Conservation (phyloP, 2,888 invertebrate species). For the Melanotus villosus region DNA sequence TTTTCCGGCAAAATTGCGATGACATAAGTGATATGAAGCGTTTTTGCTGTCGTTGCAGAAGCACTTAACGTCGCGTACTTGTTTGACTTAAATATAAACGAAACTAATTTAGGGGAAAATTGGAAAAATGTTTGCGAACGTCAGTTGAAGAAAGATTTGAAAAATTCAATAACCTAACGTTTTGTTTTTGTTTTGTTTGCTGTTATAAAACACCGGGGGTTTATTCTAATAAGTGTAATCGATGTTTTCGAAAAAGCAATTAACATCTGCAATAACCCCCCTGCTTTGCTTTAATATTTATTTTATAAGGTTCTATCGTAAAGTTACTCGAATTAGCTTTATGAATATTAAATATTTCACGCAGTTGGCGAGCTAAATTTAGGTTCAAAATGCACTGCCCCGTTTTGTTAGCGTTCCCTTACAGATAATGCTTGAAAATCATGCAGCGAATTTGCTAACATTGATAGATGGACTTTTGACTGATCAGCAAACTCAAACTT, state of each 20-base stretch:
- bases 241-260: conserved; percentile 3
- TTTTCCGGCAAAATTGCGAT: conserved; percentile 9
- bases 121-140: neutral
- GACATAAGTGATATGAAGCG: conserved; percentile 19
- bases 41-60: neutral
- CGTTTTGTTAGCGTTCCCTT: neutral
- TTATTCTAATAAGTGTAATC: neutral
- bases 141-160: neutral
- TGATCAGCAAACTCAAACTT: conserved; percentile 4
- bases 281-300: conserved; percentile 4
- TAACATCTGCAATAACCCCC: conserved; percentile 1
- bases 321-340: neutral
- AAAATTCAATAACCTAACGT: neutral
- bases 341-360: conserved; percentile 14
- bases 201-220: too few relatives aligned
- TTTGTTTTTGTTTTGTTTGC: too few relatives aligned
- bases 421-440: neutral
- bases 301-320: conserved; percentile 4
- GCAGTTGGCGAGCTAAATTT: conserved; percentile 4
- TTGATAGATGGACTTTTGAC: conserved; percentile 17
- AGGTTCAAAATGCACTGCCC: conserved; percentile 1
- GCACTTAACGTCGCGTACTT: neutral
- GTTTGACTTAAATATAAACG: neutral
- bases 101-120: conserved; percentile 16
- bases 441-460: neutral